Evolutionary conservation across 2,797 vertebrate genomes (phyloP).

Genomic region (Distichodus sexfasciatus): DNA sequence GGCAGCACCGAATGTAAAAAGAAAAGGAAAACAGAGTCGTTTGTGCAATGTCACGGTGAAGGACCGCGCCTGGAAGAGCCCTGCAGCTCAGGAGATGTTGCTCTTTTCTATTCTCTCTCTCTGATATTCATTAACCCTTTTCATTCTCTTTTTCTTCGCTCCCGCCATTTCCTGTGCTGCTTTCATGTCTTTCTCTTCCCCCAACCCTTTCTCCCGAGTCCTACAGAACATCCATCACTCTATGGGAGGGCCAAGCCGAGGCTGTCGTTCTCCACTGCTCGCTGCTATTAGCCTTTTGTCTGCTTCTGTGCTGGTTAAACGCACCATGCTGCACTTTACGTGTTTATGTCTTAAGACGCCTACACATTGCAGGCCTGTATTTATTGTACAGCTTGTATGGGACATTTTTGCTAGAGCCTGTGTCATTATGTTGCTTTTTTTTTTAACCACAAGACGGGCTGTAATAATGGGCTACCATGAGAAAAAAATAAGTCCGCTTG

Average conservation of each 20-base stretch:
- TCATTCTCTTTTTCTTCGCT: background rate
- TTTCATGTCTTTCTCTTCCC: background rate
- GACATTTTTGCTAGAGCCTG: too few species aligned
- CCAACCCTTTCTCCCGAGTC: background rate
- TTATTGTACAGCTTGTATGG: too few species aligned
- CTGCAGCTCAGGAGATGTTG: background rate
- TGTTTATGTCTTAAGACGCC: too few species aligned
- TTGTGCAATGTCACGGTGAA: too few species aligned
- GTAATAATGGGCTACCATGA: too few species aligned
- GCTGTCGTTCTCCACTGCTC: background rate
- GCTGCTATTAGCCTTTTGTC: background rate
- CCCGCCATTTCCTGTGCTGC: background rate
- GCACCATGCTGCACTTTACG: background rate
- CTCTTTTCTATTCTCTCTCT: background rate
- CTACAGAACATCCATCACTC: background rate
- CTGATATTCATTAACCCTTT: background rate
- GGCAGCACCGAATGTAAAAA: too few species aligned
- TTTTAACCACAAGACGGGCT: too few species aligned
- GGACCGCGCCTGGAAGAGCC: too few species aligned
- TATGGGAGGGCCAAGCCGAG: background rate
- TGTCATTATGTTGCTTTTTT: too few species aligned
- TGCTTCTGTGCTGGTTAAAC: background rate
- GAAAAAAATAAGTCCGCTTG: too few species aligned
- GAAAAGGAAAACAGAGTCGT: too few species aligned
- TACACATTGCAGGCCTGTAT: too few species aligned